Percentiles rank a stretch among this genome's conserved stretches.
Evolutionary conservation across 2,797 vertebrate species (phyloP).

Genomic region (Aplochiton taeniatus): DNA sequence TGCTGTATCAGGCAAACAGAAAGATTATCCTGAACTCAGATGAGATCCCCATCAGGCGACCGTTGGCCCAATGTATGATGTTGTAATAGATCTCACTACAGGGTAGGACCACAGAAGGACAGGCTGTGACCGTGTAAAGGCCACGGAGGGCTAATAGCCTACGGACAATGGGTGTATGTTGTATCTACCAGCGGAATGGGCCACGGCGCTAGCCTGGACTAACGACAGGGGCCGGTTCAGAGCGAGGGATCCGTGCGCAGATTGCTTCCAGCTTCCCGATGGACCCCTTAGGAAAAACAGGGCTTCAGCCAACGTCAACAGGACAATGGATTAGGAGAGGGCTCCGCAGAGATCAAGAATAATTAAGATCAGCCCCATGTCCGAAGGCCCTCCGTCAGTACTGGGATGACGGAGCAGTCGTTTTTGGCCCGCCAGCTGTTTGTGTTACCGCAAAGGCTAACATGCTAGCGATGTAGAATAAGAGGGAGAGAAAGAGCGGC

Average conservation of each 20-base stretch:
- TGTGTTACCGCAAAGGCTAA: constrained; percentile 27
- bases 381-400: constrained; percentile 7
- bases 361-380: constrained; percentile 35
- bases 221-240: constrained; percentile 16
- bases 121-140: neutral
- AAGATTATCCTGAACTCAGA: neutral
- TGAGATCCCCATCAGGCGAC: too few species aligned
- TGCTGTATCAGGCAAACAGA: too few species aligned
- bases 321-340: constrained; percentile 12
- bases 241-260: constrained; percentile 10
- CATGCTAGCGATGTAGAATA: constrained; percentile 4
- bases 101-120: neutral
- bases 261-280: constrained; percentile 30
- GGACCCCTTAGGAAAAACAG: constrained; percentile 17
- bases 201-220: neutral
- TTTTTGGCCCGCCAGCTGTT: constrained; percentile 23
- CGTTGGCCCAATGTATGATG: neutral
- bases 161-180: neutral
- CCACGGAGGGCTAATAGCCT: neutral
- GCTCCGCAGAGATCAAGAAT: constrained; percentile 19
- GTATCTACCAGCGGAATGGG: too few species aligned
- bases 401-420: constrained; percentile 13
- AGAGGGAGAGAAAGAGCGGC: neutral
- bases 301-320: constrained; percentile 29
- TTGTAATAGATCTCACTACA: neutral